These are phyloP conservation scores for Clarias macrocephalus DNA, from an alignment of 2,113 vertebrate genomes.

Conservation along the genomic window DNA sequence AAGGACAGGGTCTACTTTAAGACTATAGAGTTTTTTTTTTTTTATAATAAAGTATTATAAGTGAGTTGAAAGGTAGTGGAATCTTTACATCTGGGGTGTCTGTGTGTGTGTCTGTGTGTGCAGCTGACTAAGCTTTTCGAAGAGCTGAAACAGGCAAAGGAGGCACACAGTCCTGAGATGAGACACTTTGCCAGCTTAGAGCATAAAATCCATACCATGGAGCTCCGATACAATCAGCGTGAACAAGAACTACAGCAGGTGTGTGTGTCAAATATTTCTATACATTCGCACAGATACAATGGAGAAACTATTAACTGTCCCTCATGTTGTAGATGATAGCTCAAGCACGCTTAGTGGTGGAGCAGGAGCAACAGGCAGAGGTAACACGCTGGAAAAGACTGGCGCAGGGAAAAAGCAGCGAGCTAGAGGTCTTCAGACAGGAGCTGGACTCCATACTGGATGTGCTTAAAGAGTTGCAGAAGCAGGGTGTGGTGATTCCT, in stretches of 20 bases:
- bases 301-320: background rate
- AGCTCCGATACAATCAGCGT: slow-evolving; percentile 80
- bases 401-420: slow-evolving; percentile 80
- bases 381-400: slow-evolving; percentile 79
- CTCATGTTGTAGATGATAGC: slow-evolving; percentile 73
- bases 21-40: background rate
- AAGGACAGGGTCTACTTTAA: background rate
- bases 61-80: background rate
- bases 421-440: slow-evolving; percentile 83
- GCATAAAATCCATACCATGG: slow-evolving; percentile 84
- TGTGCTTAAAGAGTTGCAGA: slow-evolving; percentile 84
- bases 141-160: slow-evolving; percentile 86
- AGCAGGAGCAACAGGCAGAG: slow-evolving; percentile 70
- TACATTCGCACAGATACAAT: background rate
- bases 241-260: slow-evolving; percentile 87
- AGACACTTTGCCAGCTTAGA: slow-evolving; percentile 84
- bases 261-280: background rate
- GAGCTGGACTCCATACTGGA: slow-evolving; percentile 92
- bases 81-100: background rate
- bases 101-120: slow-evolving; percentile 1
- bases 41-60: background rate
- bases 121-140: slow-evolving; percentile 84
- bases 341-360: slow-evolving; percentile 63
- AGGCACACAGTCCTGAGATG: slow-evolving; percentile 84
- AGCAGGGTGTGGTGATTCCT: slow-evolving; percentile 81